Base-by-base conservation (phyloP, 2,888 invertebrate genomes). In the Autographa gamma region DNA sequence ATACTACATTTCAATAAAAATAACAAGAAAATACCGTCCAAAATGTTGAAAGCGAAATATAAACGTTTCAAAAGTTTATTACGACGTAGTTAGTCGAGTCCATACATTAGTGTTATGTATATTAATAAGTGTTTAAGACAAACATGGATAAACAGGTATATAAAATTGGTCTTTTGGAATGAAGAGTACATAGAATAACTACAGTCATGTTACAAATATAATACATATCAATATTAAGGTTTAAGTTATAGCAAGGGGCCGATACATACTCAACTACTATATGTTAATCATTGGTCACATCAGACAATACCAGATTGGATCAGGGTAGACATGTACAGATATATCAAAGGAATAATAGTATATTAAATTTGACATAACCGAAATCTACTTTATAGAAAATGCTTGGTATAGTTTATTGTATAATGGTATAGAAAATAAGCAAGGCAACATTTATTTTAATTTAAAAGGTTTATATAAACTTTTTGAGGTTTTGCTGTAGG, bases 141-240 rank as follows among this genome's bases (percentile, higher is more conserved):
- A 71, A 78, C 52, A 79, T 66, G 73, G 69, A 71, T 77, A 80
- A 73, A 78, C 68, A 61, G 71, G 76, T 84, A 71, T 84, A 80
- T 73, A 85, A 85, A 84, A 85, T 84, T 84, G 84, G 84, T 85
- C 84, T 81, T 76, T 83, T 78, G 71, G 66, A 73, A 74, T 70
- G 64, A 81, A 71, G 60, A 74, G 48, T 48, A 48, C 56, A 80
- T 72, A 81, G 73, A 81, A 73, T 68, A 73, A 19, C 69, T 71
- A 79, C 62, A 38, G 38, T 38, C 38, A 18, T 69, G 70, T 71
- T 79, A 84, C 70, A 80, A 76, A 76, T 82, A 66, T 81, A 71
- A 61, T 64, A 48, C 31, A 59, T 62, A 59, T 71, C 54, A 67
- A 61, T 74, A 68, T 71, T 64, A 67, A 68, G 32, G 19, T 64